Evolutionary conservation across 1,140 invertebrate species (phyloP), one percentile per base, ranked within the genome.

Genomic region (Zaprionus tsacasi): DNA sequence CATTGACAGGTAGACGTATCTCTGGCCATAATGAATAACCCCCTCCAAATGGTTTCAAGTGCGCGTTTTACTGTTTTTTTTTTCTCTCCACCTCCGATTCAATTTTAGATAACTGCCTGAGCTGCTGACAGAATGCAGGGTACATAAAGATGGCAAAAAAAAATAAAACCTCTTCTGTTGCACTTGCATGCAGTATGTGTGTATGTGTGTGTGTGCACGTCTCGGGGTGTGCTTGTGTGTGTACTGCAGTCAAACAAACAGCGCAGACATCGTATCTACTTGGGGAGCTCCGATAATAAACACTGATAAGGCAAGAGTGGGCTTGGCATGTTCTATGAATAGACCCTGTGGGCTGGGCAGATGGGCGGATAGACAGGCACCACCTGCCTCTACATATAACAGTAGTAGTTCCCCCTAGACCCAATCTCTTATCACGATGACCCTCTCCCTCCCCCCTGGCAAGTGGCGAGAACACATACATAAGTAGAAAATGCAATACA

Each of bases 41-140:
- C n/a, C 13, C 17, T 30, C 61, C 1, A 40, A 75, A 70, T 57
- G 55, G 63, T 70, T 82, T 67, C 81, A 82, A 76, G 80, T 59
- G 67, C 80, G 59, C 65, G 61, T 71, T 82, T 57, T 75, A 59
- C n/a, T n/a, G n/a, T n/a, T n/a, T n/a, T 21, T 21, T 80, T 55
- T 43, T 43, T 43, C 36, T 11, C 70, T 72, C 52, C 82, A 86
- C 72, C 73, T 88, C 67, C 82, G 82, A 87, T 87, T 87, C 70
- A 87, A 87, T 87, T 87, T 87, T 72, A 87, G 82, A 87, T 87
- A 87, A 38, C 58, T 66, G 70, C 80, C 67, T 64, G 81, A 81
- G 82, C 69, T 88, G 82, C 68, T 88, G 79, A 88, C 68, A 88
- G 77, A 79, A 76, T 76, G 83, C 79, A 82, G 70, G 70, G 68